Evolutionary conservation across 2,113 vertebrate species (phyloP).

Genomic region (Jacana jacana): DNA sequence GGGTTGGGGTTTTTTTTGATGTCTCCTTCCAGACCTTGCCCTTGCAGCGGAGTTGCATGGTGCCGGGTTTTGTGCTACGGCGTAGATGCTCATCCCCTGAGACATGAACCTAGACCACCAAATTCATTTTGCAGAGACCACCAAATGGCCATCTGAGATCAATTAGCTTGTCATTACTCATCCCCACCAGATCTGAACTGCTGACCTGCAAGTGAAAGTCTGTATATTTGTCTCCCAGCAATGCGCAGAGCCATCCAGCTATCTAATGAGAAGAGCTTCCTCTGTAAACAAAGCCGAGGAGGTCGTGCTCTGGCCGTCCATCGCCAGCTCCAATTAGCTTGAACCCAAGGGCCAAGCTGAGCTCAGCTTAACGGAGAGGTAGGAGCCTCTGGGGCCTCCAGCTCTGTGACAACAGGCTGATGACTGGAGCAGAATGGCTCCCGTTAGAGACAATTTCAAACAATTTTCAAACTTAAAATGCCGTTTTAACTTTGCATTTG

Average conservation of each 20-base stretch:
- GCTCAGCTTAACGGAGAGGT: not conserved
- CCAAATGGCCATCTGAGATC: slow-evolving; percentile 43
- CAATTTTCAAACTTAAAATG: not conserved
- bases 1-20: too few species aligned
- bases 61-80: not conserved
- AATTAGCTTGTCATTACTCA: slow-evolving; percentile 55
- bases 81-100: not conserved
- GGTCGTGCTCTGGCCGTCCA: not conserved
- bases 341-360: not conserved
- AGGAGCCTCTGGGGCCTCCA: not conserved
- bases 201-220: slow-evolving; percentile 39
- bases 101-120: slow-evolving; percentile 3
- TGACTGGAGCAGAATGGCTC: not conserved
- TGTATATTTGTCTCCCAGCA: not conserved
- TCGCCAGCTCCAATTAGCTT: not conserved
- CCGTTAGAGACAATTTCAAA: not conserved
- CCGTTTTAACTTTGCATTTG: not conserved
- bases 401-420: not conserved
- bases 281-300: not conserved
- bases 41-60: not conserved
- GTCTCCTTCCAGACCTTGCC: not conserved
- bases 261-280: slow-evolving; percentile 22
- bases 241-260: not conserved
- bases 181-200: slow-evolving; percentile 42
- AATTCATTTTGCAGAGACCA: slow-evolving; percentile 45